Conservation (phyloP, 2,888 invertebrate species). For the Melinaea marsaeus region DNA sequence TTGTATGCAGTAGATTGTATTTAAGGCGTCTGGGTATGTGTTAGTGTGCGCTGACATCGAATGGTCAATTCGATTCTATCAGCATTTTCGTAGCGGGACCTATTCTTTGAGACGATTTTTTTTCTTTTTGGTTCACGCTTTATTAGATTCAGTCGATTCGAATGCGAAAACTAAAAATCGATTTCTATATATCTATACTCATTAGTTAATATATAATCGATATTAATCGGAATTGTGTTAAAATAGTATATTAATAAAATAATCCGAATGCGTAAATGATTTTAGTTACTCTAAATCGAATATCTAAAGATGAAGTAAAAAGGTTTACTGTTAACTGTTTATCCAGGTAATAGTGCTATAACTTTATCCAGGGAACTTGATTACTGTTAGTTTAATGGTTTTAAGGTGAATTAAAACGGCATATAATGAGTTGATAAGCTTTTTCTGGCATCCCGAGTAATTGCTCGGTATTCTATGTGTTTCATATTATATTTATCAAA, state of each 20-base stretch:
- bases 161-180: slow-evolving; percentile 4
- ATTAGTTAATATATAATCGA: neutral
- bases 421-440: slow-evolving; percentile 10
- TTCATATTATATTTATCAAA: neutral
- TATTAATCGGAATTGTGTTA: too few species aligned
- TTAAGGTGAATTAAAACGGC: slow-evolving; percentile 18
- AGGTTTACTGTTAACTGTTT: slow-evolving; percentile 9
- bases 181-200: neutral
- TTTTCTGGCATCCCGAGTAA: slow-evolving; percentile 10
- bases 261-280: too few species aligned
- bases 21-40: slow-evolving; percentile 25
- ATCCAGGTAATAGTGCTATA: slow-evolving; percentile 16
- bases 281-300: too few species aligned
- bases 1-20: slow-evolving; percentile 17
- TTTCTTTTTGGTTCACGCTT: slow-evolving; percentile 17
- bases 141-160: slow-evolving; percentile 4
- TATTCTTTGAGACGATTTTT: slow-evolving; percentile 26
- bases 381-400: slow-evolving; percentile 18
- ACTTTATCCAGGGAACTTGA: slow-evolving; percentile 12
- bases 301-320: slow-evolving; percentile 2
- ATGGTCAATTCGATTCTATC: slow-evolving; percentile 57
- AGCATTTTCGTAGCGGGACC: slow-evolving; percentile 42
- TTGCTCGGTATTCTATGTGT: neutral
- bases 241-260: too few species aligned
- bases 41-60: slow-evolving; percentile 47